phyloP scores from a whole-genome alignment of 2,113 vertebrate species.

The Phainopepla nitens region DNA sequence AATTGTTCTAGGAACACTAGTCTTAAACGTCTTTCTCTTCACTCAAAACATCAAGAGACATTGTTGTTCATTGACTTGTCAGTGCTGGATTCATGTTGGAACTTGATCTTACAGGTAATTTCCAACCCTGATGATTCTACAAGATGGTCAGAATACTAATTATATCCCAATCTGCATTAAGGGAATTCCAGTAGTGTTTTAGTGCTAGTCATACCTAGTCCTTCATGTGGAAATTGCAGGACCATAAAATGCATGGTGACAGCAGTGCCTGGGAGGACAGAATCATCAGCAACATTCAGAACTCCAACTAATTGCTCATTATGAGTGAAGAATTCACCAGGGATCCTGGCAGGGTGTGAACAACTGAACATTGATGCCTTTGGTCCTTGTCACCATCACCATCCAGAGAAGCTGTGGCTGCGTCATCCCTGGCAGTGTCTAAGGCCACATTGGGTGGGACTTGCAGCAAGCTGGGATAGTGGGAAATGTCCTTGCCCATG shows the following conservation, averaged over 20 bases:
- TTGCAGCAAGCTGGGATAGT: background rate
- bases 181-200: background rate
- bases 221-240: background rate
- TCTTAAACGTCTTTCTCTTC: rapidly evolving
- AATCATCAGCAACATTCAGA: background rate
- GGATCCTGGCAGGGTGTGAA: background rate
- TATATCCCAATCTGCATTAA: background rate
- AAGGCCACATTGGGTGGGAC: rapidly evolving
- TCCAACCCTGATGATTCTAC: background rate
- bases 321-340: background rate
- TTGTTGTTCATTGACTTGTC: background rate
- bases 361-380: no score
- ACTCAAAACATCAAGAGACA: background rate
- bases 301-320: background rate
- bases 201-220: rapidly evolving
- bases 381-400: background rate
- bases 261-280: background rate
- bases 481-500: background rate
- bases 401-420: background rate
- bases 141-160: background rate
- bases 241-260: background rate
- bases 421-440: background rate
- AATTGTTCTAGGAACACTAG: background rate
- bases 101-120: background rate
- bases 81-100: background rate